Base-by-base conservation (phyloP, 2,113 vertebrate species). In the Stigmatopora nigra region DNA sequence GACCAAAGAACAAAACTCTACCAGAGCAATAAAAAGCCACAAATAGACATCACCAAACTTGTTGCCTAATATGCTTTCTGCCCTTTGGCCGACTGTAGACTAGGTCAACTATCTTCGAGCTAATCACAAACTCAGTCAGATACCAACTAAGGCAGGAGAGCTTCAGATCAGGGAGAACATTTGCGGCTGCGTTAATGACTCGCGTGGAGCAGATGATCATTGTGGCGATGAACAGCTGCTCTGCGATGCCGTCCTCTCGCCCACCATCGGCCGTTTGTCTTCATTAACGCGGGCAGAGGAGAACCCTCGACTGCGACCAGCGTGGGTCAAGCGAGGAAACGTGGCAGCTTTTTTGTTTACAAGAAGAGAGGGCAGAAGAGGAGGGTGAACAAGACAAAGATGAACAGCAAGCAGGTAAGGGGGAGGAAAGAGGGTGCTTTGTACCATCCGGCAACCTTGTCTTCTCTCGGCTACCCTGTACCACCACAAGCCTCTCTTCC, bases 401-500 rank as follows among this genome's bases (percentile, higher is more conserved):
- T 81, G 67, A 64, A 83, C 73, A 72, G 76, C 19, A 72, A 57
- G 48, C 53, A 52, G 52, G 46, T 46, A 62, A 62, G 63, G 20
- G 45, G 65, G 49, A 20, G 47, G 56, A 55, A 61, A 36, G 61
- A 53, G 55, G 41, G 56, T 13, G 63, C 61, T 68, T 61, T 78
- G 73, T 65, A 78, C 70, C 71, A 75, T 82, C 65, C 61, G 69
- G 68, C 88, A 90, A 90, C 90, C 87, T 89, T 90, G 87, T 76
- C 76, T 88, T 88, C 80, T 77, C 87, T 77, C 59, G 75, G 74
- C 80, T 83, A 71, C 65, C 47, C 78, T 76, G 78, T 22, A 53
- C 19, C 38, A 51, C 78, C 88, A 78, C 55, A 73, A 70, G 75
- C 84, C 71, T 64, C 47, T 78, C 75, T 76, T 79, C 82, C 83